Percentiles rank a stretch among this genome's conserved stretches.
phyloP scores from a whole-genome alignment of 2,888 invertebrate species.

The Sylvicola fuscatus region DNA sequence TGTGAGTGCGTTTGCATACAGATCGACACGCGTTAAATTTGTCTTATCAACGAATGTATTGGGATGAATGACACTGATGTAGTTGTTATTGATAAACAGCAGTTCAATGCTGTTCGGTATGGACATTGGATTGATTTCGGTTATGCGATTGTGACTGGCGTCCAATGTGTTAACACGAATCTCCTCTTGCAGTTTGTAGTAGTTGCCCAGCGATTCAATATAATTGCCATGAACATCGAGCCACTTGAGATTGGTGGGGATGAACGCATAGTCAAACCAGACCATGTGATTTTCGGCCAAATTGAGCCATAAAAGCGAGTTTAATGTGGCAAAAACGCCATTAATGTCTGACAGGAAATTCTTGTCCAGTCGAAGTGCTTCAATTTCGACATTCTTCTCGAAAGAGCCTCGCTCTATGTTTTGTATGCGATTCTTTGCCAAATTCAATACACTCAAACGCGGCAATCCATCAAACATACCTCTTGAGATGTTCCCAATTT shows the following conservation, averaged over 20 bases:
- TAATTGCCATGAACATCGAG: conserved; percentile 79
- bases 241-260: conserved; percentile 77
- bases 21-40: conserved; percentile 67
- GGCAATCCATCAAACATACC: conserved; percentile 78
- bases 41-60: conserved; percentile 75
- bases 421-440: conserved; percentile 76
- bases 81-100: conserved; percentile 76
- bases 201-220: conserved; percentile 71
- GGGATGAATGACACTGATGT: conserved; percentile 56
- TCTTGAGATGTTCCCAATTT: conserved; percentile 61
- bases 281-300: conserved; percentile 78
- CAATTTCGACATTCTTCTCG: conserved; percentile 56
- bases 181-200: conserved; percentile 66
- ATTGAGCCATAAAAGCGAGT: conserved; percentile 71
- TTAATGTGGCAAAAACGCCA: conserved; percentile 68
- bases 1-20: conserved; percentile 72
- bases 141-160: conserved; percentile 74
- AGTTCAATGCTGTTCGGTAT: conserved; percentile 77
- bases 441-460: conserved; percentile 65
- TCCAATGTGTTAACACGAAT: conserved; percentile 67
- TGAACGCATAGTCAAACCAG: conserved; percentile 86
- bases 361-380: conserved; percentile 71
- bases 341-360: conserved; percentile 79
- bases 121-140: conserved; percentile 60
- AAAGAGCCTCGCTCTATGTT: conserved; percentile 70